Base-by-base conservation (phyloP, 2,888 invertebrate genomes). In the Ormyrus pomaceus region DNA sequence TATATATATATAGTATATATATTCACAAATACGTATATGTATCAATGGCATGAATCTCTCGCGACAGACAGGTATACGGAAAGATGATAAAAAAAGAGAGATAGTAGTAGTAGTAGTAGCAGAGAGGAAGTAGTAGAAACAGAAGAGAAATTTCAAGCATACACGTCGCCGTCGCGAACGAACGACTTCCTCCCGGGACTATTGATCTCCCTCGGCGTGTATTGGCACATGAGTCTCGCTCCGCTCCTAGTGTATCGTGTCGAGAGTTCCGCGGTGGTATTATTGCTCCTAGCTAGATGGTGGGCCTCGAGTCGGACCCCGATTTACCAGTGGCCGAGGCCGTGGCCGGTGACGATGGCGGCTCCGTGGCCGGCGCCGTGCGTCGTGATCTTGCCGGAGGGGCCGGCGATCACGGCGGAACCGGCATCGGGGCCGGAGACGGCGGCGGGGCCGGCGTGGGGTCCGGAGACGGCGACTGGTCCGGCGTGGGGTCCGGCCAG, bases 321-420 rank as follows among this genome's bases (percentile, higher is more conserved):
- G 50, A 51, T 82, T 82, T 85, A 87, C 82, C 84, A 86, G 80
- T 84, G 85, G 6, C 85, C 86, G 70, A 88, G 88, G 48, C 86
- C 87, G 69, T 87, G 86, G 46, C 88, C 89, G 48, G 88, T 85
- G 70, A 88, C 88, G 50, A 90, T 85, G 3, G 83, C 87, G 7
- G 88, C 88, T 5, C 90, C 90, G 70, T 88, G 86, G 51, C 90
- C 90, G 19, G 87, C 87, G 9, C 90, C 90, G 66, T 90, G 90
- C 73, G 90, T 86, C 9, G 89, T 88, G 76, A 90, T 90, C 76
- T 88, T 90, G 58, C 90, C 90, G 10, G 89, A 89, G 50, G 90
- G 90, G 58, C 90, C 90, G 56, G 89, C 86, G 55, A 90, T 90
- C 19, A 90, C 87, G 19, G 88, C 89, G 5, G 88, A 87, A 10